phyloP scores from a whole-genome alignment of 2,113 vertebrate species.

The Salminus brasiliensis region DNA sequence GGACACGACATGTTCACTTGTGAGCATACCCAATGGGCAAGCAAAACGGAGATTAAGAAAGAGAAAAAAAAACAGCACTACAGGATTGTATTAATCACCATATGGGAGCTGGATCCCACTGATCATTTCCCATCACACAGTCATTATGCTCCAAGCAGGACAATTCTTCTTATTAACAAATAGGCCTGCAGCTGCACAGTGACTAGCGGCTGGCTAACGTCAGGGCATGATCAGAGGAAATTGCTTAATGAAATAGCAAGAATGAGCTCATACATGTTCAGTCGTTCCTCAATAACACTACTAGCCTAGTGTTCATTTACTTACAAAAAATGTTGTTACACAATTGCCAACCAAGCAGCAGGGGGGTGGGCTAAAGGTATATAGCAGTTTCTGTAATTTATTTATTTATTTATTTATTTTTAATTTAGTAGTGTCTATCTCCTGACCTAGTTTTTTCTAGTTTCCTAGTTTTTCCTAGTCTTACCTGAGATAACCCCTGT shows the following conservation, averaged over 20 bases:
- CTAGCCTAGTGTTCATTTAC: neutral
- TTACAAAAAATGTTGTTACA: too few species aligned
- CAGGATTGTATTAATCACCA: constrained; percentile 35
- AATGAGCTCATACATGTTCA: neutral
- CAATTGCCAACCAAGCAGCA: too few species aligned
- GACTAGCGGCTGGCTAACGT: constrained; percentile 13
- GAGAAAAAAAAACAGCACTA: constrained; percentile 2
- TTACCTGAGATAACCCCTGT: too few species aligned
- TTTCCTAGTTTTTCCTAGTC: too few species aligned
- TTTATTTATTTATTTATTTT: too few species aligned
- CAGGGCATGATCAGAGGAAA: constrained; percentile 5
- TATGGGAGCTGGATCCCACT: constrained; percentile 33
- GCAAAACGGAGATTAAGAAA: neutral
- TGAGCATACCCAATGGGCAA: neutral
- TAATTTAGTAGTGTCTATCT: too few species aligned
- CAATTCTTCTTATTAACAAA: constrained; percentile 34
- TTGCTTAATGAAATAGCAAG: neutral
- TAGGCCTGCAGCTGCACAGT: neutral
- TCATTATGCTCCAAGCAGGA: neutral
- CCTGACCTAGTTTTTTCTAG: too few species aligned
- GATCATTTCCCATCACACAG: constrained; percentile 41
- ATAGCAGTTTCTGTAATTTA: too few species aligned
- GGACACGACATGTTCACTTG: neutral
- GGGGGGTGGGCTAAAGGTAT: too few species aligned
- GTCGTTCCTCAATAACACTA: neutral